Evolutionary conservation across 2,888 invertebrate genomes (phyloP), one percentile per base, ranked within the genome.

Genomic region (Eristalis pertinax): DNA sequence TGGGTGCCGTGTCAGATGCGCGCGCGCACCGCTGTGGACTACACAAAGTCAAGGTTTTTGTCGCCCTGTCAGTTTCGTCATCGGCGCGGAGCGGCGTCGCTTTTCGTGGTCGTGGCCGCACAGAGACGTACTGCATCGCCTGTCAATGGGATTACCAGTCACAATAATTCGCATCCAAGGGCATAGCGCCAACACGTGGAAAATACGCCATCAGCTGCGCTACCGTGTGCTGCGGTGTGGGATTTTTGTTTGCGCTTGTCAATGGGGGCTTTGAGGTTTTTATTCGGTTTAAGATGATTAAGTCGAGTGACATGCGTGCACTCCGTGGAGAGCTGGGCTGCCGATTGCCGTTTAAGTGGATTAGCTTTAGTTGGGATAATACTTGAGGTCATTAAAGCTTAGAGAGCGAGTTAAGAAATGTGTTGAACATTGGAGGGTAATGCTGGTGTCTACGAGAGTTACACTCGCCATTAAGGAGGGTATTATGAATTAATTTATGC

Each of bases 1-100:
- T 4, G 38, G 38, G 50, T 60, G 60, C 60, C 60, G 15, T 50
- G 50, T 50, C 60, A 60, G 60, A 60, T 24, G 26, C 26, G 60
- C 60, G 26, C 60, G 60, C 60, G 24, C 8, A 60, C 24, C 60
- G 26, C 13, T 29, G 24, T 29, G 24, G 64, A 63, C 32, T 41
- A 62, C 41, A 72, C 78, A 79, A 79, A 79, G 78, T 79, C 78
- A 79, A 79, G 78, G 72, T 72, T 78, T 78, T 64, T 56, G 64
- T 64, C 56, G 78, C 70, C 64, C 69, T 43, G 78, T 70, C 64
- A 68, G 56, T 78, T 70, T 78, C 58, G 72, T 79, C 72, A 72
- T 63, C 63, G 60, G 63, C 24, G 13, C 15, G 26, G 26, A 2
- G 26, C 26, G 26, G 26, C 26, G 26, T 26, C 32, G 50, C 35